Evolutionary conservation across 92 coral and sea anemone genomes (phyloP).

Genomic region (Diadumene lineata): DNA sequence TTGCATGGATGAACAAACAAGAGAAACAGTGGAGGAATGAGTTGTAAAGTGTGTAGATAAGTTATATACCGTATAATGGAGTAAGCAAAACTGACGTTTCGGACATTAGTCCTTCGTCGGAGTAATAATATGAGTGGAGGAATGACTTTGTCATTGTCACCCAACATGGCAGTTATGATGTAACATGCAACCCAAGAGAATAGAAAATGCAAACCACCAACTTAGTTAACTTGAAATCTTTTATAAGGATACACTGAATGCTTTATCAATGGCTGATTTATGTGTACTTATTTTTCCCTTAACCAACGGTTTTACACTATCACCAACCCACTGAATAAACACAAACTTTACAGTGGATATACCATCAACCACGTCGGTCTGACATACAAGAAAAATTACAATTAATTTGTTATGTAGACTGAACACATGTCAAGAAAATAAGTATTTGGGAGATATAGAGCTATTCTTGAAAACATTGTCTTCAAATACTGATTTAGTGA

Average conservation of each 20-base stretch:
- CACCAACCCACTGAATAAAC: slow-evolving; percentile 94
- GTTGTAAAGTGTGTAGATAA: no score
- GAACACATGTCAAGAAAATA: not conserved
- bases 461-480: not conserved
- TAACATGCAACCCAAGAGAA: not conserved
- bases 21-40: no score
- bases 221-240: not conserved
- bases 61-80: no score
- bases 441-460: not conserved
- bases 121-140: no score
- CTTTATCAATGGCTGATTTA: slow-evolving; percentile 77
- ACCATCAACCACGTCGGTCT: slow-evolving; percentile 88
- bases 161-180: not conserved
- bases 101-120: no score
- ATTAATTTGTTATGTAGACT: not conserved
- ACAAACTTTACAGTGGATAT: slow-evolving; percentile 91
- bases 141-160: no score
- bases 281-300: slow-evolving; percentile 94
- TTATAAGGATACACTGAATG: slow-evolving; percentile 88
- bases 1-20: no score
- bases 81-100: no score
- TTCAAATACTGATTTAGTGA: no score
- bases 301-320: slow-evolving; percentile 81
- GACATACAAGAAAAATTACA: not conserved
- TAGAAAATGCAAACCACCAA: not conserved